Conservation (phyloP, 2,113 vertebrate species). For the Saguinus midas region DNA sequence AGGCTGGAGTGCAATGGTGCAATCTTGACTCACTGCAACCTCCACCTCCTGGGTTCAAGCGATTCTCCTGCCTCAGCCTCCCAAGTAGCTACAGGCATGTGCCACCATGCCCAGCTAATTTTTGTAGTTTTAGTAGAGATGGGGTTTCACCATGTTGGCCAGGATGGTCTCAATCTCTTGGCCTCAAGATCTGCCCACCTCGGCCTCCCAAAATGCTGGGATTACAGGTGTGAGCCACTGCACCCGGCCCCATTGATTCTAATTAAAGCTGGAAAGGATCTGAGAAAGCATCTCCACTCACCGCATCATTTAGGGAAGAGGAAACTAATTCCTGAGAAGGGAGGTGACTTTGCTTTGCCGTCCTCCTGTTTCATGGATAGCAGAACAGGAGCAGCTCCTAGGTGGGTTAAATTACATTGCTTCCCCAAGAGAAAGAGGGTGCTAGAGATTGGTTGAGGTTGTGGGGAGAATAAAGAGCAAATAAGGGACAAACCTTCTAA, state of each 20-base stretch:
- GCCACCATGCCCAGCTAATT: no score
- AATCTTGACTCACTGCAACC: no score
- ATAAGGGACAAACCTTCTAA: not conserved
- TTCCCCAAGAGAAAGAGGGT: not conserved
- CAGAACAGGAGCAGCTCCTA: not conserved
- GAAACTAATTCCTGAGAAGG: not conserved
- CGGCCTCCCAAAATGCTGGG: no score
- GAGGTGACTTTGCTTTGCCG: not conserved
- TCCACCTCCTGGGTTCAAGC: no score
- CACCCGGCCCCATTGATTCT: not conserved
- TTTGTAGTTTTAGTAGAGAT: no score
- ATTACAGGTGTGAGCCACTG: no score
- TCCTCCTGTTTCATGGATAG: not conserved
- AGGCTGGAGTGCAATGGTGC: no score
- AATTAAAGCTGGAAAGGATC: not conserved
- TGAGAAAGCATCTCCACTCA: not conserved
- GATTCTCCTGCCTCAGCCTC: no score
- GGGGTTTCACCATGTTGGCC: no score
- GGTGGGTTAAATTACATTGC: not conserved
- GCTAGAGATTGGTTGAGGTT: not conserved
- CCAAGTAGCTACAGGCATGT: no score
- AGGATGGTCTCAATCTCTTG: no score
- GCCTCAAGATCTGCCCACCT: no score
- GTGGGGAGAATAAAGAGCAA: not conserved
- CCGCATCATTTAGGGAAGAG: not conserved